Evolutionary conservation across 2,113 vertebrate genomes (phyloP), one percentile per base, ranked within the genome.

Genomic region (Urocitellus parryii): DNA sequence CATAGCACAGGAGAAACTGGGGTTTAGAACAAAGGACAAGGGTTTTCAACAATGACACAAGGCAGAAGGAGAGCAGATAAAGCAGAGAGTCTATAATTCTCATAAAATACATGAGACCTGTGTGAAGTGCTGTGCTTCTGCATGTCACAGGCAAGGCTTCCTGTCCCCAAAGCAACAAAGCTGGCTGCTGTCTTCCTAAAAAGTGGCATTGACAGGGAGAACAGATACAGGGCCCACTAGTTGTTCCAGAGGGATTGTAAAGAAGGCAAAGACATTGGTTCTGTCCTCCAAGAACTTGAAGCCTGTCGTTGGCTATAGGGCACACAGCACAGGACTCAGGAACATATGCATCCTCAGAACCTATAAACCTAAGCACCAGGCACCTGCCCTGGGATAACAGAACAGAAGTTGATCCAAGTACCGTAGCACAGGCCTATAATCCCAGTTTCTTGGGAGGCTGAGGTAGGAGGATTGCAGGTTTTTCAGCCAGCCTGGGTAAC

Each of bases 1-100:
- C 94, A 87, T n/a, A 92, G 95, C 91, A 94, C 96, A 90, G 53
- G 79, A 97, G 95, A 93, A 72, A 90, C 1, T 76, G 72, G 93
- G 85, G 91, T 95, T 86, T 89, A 87, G 96, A 94, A 97, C 96
- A 96, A 94, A 96, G 91, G 42, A 70, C 4, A 45, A 70, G 63
- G 82, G 39, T 83, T 86, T 77, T 81, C 83, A 84, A 87, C 78
- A 34, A 63, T 95, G 76, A 58, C 63, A 7, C 78, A 93, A 82
- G 65, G 89, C 88, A 93, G n/a, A 73, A 82, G 82, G 56, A 85
- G 74, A 95, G 70, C 22, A 18, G 91, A 72, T 83, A 63, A 85
- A 78, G 34, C n/a, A 56, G 84, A 74, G 32, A 61, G 73, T 67
- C 73, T 72, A 37, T 70, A 79, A 53, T 76, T 88, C 78, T 87